Evolutionary conservation across 2,888 invertebrate species (phyloP).

Genomic region (Junonia oenone): DNA sequence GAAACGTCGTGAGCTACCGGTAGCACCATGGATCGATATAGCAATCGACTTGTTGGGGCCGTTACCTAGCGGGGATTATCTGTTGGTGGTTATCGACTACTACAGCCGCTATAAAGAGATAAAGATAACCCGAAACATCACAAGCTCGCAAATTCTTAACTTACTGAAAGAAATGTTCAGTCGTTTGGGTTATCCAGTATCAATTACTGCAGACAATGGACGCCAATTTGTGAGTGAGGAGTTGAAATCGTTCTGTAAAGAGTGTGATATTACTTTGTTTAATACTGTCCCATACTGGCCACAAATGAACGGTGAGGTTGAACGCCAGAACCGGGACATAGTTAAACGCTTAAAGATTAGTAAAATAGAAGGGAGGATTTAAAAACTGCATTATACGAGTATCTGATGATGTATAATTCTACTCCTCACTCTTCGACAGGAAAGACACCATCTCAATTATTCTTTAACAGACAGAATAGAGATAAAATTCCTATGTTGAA

Average conservation of each 20-base stretch:
- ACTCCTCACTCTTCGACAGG: conserved; percentile 37
- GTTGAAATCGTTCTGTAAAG: conserved; percentile 29
- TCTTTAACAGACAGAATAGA: conserved; percentile 32
- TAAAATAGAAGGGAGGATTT: conserved; percentile 20
- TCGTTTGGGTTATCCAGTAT: conserved; percentile 28
- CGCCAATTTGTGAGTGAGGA: too few species aligned
- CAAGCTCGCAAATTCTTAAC: conserved; percentile 23
- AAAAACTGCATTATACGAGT: conserved; percentile 7
- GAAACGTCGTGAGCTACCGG: conserved; percentile 28
- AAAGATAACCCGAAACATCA: conserved; percentile 22
- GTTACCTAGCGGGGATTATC: conserved; percentile 28
- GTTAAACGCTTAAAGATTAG: conserved; percentile 33
- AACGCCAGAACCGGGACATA: conserved; percentile 35
- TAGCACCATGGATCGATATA: conserved; percentile 30
- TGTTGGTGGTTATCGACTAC: conserved; percentile 30
- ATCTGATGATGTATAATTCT: conserved; percentile 20
- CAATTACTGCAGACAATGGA: conserved; percentile 35
- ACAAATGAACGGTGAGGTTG: too few species aligned
- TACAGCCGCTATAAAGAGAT: conserved; percentile 34
- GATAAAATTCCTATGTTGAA: conserved; percentile 32
- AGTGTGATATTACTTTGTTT: conserved; percentile 25
- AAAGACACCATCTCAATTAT: conserved; percentile 32
- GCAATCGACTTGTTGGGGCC: conserved; percentile 25
- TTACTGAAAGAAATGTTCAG: conserved; percentile 33
- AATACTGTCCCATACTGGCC: conserved; percentile 36